Conservation (phyloP, 2,113 vertebrate species). For the Agelaius phoeniceus region DNA sequence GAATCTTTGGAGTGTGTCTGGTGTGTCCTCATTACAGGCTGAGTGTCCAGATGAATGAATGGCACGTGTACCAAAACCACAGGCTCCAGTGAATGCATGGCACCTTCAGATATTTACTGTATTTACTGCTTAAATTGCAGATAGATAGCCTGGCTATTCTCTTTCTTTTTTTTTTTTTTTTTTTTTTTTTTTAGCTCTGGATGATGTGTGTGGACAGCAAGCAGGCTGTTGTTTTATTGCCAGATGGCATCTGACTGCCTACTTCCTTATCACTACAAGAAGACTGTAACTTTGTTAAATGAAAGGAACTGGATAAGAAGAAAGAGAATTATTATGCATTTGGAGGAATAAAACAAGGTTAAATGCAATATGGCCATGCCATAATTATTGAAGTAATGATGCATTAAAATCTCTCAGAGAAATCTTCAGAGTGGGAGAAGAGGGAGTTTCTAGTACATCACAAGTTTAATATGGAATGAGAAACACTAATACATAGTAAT, state of each 20-base stretch:
- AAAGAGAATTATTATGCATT: background rate
- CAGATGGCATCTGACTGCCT: background rate
- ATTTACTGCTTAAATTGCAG: background rate
- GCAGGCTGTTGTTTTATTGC: background rate
- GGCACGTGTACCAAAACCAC: background rate
- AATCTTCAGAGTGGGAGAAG: background rate
- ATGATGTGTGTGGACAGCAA: background rate
- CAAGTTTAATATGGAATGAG: background rate
- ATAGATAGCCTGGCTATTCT: background rate
- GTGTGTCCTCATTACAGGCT: background rate
- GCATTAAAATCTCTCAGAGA: background rate
- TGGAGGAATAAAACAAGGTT: background rate
- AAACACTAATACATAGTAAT: slow-evolving; percentile 24
- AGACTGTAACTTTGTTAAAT: background rate
- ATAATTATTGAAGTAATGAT: background rate
- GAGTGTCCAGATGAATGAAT: background rate
- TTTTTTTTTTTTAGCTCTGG: background rate
- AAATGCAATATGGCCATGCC: background rate
- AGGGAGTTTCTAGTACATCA: background rate
- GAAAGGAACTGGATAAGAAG: background rate
- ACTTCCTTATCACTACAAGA: background rate
- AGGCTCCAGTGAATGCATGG: background rate
- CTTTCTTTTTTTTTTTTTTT: background rate
- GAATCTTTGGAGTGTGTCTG: background rate
- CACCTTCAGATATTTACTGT: background rate